Conservation (phyloP, 1,140 invertebrate genomes). For the Drosophila azteca region DNA sequence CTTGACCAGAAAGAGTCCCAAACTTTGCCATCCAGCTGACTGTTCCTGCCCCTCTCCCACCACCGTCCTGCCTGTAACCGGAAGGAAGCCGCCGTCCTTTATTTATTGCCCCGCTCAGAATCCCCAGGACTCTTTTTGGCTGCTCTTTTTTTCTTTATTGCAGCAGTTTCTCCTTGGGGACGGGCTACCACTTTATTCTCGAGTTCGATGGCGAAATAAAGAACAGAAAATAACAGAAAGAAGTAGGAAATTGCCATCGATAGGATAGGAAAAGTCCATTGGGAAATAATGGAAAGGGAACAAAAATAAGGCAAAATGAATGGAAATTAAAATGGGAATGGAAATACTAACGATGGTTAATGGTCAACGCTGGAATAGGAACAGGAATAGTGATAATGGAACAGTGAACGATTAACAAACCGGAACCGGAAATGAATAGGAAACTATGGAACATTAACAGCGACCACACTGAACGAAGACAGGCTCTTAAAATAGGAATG, state of each 20-base stretch:
- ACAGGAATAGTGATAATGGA: too few species aligned
- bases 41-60: conserved; percentile 1
- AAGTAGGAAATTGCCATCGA: conserved; percentile 56
- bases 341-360: not conserved
- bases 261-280: conserved; percentile 34
- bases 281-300: not conserved
- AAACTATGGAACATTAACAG: too few species aligned
- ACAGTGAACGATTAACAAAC: too few species aligned
- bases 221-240: not conserved
- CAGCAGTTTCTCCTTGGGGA: conserved; percentile 6
- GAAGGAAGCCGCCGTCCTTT: conserved; percentile 51
- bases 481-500: too few species aligned
- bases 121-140: conserved; percentile 8
- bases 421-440: too few species aligned
- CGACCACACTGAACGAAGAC: too few species aligned
- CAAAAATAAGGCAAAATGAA: too few species aligned
- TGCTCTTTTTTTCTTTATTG: conserved; percentile 3
- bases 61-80: not conserved
- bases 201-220: conserved; percentile 1
- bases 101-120: conserved; percentile 53
- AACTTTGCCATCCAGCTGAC: conserved; percentile 6
- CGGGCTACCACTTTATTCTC: conserved; percentile 2
- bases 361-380: too few species aligned
- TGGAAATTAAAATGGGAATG: too few species aligned
- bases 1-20: conserved; percentile 2